These are phyloP conservation scores for Pammene aurita DNA, from an alignment of 2,888 invertebrate genomes.

Conservation along the genomic window DNA sequence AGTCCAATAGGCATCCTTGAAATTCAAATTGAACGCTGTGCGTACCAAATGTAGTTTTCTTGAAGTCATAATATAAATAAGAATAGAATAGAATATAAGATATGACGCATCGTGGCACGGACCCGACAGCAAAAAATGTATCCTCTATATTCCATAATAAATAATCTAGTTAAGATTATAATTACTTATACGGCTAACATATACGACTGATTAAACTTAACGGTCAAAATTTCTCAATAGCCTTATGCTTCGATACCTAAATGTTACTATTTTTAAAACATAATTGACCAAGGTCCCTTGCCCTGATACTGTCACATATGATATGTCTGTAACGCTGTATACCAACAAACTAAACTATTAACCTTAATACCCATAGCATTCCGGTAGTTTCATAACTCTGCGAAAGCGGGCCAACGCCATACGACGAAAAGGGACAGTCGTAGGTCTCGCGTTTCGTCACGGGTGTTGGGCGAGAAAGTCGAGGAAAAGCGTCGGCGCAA, in stretches of 20 bases:
- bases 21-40: too few species aligned
- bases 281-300: slow-evolving; percentile 8
- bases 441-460: slow-evolving; percentile 38
- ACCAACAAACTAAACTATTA: slow-evolving; percentile 25
- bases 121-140: too few species aligned
- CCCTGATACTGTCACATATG: slow-evolving; percentile 21
- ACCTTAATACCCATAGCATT: slow-evolving; percentile 26
- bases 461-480: slow-evolving; percentile 40
- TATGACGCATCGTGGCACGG: too few species aligned
- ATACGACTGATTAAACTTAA: neutral
- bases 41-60: too few species aligned
- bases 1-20: too few species aligned
- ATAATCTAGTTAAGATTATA: too few species aligned
- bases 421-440: slow-evolving; percentile 35
- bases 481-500: slow-evolving; percentile 36
- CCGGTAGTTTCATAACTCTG: slow-evolving; percentile 32
- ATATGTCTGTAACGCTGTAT: slow-evolving; percentile 11
- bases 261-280: slow-evolving; percentile 12
- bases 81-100: too few species aligned
- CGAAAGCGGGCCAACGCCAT: slow-evolving; percentile 18
- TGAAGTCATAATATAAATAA: too few species aligned
- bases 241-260: neutral
- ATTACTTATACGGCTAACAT: too few species aligned
- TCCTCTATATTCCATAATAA: too few species aligned
- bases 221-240: neutral